phyloP scores from a whole-genome alignment of 2,113 vertebrate genomes.

The Hucho hucho region DNA sequence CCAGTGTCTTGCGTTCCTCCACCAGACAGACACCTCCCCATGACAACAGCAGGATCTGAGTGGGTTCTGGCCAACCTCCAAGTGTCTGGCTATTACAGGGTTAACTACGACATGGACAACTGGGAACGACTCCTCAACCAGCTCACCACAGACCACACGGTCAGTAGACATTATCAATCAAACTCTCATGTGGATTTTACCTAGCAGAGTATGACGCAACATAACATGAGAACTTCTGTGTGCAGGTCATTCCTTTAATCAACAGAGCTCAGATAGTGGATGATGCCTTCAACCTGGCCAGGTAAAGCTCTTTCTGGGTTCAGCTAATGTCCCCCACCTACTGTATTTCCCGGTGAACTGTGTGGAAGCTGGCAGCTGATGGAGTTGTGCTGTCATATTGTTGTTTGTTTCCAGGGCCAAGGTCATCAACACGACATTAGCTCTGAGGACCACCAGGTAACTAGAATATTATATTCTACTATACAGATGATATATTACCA shows the following conservation, averaged over 20 bases:
- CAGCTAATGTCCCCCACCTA: neutral
- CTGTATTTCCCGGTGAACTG: neutral
- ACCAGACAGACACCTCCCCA: constrained; percentile 39
- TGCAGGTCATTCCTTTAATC: constrained; percentile 80
- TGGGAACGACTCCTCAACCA: constrained; percentile 78
- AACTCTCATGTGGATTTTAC: neutral
- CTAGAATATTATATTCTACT: no score
- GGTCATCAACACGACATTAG: constrained; percentile 66
- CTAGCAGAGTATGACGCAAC: neutral
- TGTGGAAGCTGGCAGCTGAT: no score
- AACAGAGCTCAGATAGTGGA: constrained; percentile 92
- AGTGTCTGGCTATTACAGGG: constrained; percentile 84
- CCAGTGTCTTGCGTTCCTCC: neutral
- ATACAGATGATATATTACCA: constrained; percentile 25
- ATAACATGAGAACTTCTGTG: neutral
- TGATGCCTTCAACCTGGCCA: constrained; percentile 90
- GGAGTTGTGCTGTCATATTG: neutral
- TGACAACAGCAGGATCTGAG: constrained; percentile 30
- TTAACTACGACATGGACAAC: constrained; percentile 89
- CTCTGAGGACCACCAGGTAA: constrained; percentile 74
- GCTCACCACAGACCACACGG: constrained; percentile 61
- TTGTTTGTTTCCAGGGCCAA: constrained; percentile 70
- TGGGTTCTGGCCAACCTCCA: constrained; percentile 89
- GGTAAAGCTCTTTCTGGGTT: constrained; percentile 63
- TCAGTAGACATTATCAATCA: constrained; percentile 37